phyloP scores from a whole-genome alignment of 2,888 invertebrate species.

The Drosophila algonquin region DNA sequence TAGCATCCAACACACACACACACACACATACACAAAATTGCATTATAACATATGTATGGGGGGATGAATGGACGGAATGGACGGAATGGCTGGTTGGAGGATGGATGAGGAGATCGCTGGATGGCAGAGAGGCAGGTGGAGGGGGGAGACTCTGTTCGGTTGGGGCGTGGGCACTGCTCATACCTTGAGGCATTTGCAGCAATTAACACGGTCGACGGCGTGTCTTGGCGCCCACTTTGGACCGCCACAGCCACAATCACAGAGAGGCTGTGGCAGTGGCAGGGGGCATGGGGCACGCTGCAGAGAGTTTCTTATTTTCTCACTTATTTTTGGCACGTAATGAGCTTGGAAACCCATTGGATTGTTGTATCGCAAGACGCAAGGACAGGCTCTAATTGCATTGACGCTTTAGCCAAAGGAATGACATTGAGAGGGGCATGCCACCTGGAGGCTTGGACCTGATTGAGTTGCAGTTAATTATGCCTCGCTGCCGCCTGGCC shows the following conservation, averaged over 20 bases:
- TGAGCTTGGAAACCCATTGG: constrained; percentile 67
- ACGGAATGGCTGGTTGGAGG: constrained; percentile 12
- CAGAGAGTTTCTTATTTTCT: constrained; percentile 23
- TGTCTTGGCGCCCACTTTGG: constrained; percentile 77
- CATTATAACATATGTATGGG: constrained; percentile 36
- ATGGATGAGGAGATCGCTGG: neutral
- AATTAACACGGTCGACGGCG: constrained; percentile 76
- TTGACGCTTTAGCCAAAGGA: constrained; percentile 66
- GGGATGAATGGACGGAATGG: neutral
- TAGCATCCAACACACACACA: neutral
- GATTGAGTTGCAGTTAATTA: constrained; percentile 79
- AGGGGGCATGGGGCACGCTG: constrained; percentile 1
- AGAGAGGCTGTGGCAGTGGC: constrained; percentile 36
- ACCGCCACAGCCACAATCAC: constrained; percentile 34
- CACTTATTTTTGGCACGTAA: constrained; percentile 66
- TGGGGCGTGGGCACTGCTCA: constrained; percentile 49
- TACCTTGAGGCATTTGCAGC: constrained; percentile 76
- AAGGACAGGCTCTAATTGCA: constrained; percentile 68
- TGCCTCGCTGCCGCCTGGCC: constrained; percentile 34
- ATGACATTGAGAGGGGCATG: constrained; percentile 53
- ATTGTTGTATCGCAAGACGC: constrained; percentile 26
- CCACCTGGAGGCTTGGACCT: constrained; percentile 15
- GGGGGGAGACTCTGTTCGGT: constrained; percentile 6
- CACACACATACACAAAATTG: constrained; percentile 24
- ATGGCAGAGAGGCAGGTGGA: constrained; percentile 1